Base-by-base conservation (phyloP, 2,113 vertebrate genomes). In the Beaufortia kweichowensis region DNA sequence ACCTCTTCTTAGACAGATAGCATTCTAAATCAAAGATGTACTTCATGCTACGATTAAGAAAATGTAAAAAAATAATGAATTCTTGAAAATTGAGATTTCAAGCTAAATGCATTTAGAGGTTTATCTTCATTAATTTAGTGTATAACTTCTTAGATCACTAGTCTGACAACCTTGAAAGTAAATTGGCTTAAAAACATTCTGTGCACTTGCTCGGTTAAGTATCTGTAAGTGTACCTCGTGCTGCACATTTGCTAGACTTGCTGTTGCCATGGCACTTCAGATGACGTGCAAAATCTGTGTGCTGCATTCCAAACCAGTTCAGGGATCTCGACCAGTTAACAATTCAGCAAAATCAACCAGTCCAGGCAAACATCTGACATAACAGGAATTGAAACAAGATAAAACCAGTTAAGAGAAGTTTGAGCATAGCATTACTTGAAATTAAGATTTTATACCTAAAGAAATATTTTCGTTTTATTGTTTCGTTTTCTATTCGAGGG, bases 201-300 rank as follows among this genome's bases (percentile, higher is more conserved):
- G 17, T 29, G 26, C 1, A 67, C 46, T 67, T 31, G 41, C 41
- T 67, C 17, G 15, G 41, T 2, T 26, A 46, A 65, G 43, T 14
- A 46, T 46, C 43, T 21, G 48, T 21, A n/a, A 53, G 64, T 67
- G 15, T n/a, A 48, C 29, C 64, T 43, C 23, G 62, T 11, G 23
- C 33, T 50, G 64, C 64, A 50, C 17, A 67, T 67, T 64, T 62
- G 19, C 59, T 23, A 64, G n/a, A 64, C 48, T 59, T 48, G 35
- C 76, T 60, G 76, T 77, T 78, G 76, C 66, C 65, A 78, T 69
- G 76, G 39, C 14, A 15, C 55, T 33, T 66, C 56, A 60, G 10
- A 26, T 78, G 76, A 78, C 56, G 28, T 60, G 53, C 23, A 39
- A 59, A 55, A 55, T 35, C n/a, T 53, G 55, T 28, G 66, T 19